Conservation (phyloP, 2,113 vertebrate genomes). For the Benitochromis conjunctus region DNA sequence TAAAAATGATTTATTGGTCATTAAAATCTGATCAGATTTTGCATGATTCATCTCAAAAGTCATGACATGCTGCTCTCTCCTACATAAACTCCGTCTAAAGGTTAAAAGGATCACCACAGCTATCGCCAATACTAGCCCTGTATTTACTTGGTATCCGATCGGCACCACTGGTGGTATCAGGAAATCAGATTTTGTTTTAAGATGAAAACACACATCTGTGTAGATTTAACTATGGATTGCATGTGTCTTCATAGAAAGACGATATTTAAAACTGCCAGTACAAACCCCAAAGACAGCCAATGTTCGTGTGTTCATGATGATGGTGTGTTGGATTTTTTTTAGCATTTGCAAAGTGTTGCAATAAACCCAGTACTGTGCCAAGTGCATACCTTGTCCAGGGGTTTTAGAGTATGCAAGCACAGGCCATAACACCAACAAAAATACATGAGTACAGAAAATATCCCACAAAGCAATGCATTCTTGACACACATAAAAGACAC, state of each 20-base stretch:
- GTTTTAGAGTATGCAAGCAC: neutral
- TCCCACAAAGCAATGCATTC: neutral
- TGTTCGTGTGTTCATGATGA: too few relatives aligned
- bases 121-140: neutral
- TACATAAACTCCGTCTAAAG: neutral
- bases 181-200: neutral
- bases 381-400: neutral
- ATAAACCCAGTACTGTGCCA: neutral
- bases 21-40: neutral
- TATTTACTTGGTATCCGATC: neutral
- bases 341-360: neutral
- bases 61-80: neutral
- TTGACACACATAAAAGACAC: neutral
- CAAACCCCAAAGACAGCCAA: neutral
- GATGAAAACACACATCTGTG: neutral
- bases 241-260: neutral
- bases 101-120: neutral
- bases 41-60: neutral
- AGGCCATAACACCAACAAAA: neutral
- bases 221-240: neutral
- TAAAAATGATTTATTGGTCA: neutral
- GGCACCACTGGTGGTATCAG: neutral
- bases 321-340: neutral
- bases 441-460: too few relatives aligned
- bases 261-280: neutral